Percentiles rank a stretch among this genome's conserved stretches.
Evolutionary conservation across 2,888 invertebrate species (phyloP).

Genomic region (Conops quadrifasciatus): DNA sequence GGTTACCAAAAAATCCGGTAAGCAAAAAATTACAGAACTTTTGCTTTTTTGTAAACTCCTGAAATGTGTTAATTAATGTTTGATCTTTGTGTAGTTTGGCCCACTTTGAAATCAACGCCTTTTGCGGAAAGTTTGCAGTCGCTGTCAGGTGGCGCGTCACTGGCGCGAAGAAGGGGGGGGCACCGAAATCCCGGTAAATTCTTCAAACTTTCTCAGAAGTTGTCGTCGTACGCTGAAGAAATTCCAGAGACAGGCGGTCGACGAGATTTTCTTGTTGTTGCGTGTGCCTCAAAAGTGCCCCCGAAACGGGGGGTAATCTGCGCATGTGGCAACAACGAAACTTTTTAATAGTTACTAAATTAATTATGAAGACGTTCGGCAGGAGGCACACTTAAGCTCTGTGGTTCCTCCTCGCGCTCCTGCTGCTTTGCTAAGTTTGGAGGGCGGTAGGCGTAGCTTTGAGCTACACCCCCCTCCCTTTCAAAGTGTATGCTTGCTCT

Average conservation of each 20-base stretch:
- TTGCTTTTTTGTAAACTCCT: slow-evolving; percentile 47
- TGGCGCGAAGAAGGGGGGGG: background rate
- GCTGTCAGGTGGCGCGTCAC: slow-evolving; percentile 28
- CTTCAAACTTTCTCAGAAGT: background rate
- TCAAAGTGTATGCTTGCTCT: background rate
- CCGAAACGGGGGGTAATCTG: no score
- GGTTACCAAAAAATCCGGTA: no score
- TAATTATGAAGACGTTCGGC: slow-evolving; percentile 51
- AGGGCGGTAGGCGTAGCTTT: background rate
- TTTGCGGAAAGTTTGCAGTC: slow-evolving; percentile 30
- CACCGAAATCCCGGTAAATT: background rate
- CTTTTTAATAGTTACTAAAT: slow-evolving; percentile 61
- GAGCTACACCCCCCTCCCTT: background rate
- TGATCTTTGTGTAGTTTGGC: slow-evolving; percentile 50
- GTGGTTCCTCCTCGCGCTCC: background rate
- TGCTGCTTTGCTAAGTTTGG: background rate
- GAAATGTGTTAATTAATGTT: slow-evolving; percentile 50
- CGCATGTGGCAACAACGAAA: slow-evolving; percentile 41
- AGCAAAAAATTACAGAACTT: slow-evolving; percentile 1
- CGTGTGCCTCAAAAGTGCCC: no score
- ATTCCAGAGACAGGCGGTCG: slow-evolving; percentile 23
- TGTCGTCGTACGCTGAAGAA: slow-evolving; percentile 30
- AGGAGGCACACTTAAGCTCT: slow-evolving; percentile 5
- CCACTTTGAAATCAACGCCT: slow-evolving; percentile 57
- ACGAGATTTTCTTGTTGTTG: slow-evolving; percentile 22